Percentiles rank a stretch among this genome's conserved stretches.
Evolutionary conservation across 2,888 invertebrate species (phyloP).

Genomic region (Tineola bisselliella): DNA sequence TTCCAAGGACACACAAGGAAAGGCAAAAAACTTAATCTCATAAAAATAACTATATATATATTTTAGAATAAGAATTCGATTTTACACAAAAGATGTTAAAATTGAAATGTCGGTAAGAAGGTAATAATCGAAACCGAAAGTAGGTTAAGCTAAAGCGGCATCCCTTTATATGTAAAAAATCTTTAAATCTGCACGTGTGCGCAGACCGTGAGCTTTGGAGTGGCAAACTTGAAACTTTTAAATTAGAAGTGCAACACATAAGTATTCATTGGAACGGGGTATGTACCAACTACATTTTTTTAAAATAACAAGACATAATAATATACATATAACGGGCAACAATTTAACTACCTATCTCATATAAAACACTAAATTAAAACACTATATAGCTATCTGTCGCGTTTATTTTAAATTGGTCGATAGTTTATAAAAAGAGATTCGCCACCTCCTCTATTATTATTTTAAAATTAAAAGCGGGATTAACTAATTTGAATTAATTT

Average conservation of each 20-base stretch:
- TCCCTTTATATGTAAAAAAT: conserved; percentile 63
- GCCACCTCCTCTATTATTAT: no score
- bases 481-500: no score
- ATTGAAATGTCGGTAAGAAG: conserved; percentile 65
- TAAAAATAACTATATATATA: conserved; percentile 12
- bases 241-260: neutral
- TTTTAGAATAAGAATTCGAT: neutral
- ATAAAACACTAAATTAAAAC: no score
- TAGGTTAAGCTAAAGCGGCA: conserved; percentile 67
- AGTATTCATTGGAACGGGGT: neutral
- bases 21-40: neutral
- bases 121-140: conserved; percentile 63
- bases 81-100: conserved; percentile 38
- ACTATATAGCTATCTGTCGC: no score
- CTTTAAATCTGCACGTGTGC: conserved; percentile 63
- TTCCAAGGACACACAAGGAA: neutral
- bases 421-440: no score
- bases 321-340: no score
- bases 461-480: no score
- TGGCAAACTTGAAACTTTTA: conserved; percentile 14
- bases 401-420: no score
- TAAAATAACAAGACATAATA: neutral
- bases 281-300: neutral
- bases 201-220: conserved; percentile 28
- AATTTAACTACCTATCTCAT: no score